Conservation (phyloP, 1,140 invertebrate species). For the Notospermus geniculatus region DNA sequence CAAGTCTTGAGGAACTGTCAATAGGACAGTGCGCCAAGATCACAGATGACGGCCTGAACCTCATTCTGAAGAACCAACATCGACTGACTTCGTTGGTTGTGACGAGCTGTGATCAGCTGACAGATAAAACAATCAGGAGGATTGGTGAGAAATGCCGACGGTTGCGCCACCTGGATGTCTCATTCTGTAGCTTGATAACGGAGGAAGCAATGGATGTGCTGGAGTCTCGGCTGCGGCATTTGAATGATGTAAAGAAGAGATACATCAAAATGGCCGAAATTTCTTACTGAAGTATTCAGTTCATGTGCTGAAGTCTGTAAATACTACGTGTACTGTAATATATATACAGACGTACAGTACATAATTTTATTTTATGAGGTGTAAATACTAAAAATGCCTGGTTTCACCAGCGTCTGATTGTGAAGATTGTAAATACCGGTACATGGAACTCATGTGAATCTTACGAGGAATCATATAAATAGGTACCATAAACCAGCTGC, state of each 20-base stretch:
- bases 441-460: too few species aligned
- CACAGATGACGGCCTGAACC: slow-evolving; percentile 65
- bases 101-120: slow-evolving; percentile 67
- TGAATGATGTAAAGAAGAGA: background rate
- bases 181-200: slow-evolving; percentile 62
- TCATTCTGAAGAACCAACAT: slow-evolving; percentile 60
- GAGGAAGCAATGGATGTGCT: slow-evolving; percentile 38
- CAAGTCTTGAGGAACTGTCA: slow-evolving; percentile 67
- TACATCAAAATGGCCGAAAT: background rate
- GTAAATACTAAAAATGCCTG: too few species aligned
- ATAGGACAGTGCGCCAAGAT: slow-evolving; percentile 62
- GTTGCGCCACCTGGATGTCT: slow-evolving; percentile 62
- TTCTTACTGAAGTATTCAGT: too few species aligned
- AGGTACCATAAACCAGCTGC: too few species aligned
- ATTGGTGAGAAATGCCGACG: slow-evolving; percentile 62
- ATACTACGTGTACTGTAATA: too few species aligned
- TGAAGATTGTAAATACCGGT: too few species aligned
- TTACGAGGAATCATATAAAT: too few species aligned
- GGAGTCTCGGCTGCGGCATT: slow-evolving; percentile 22
- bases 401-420: too few species aligned
- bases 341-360: too few species aligned
- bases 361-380: too few species aligned
- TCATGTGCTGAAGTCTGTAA: too few species aligned
- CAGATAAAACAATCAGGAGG: slow-evolving; percentile 63
- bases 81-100: slow-evolving; percentile 66